phyloP scores from a whole-genome alignment of 2,888 invertebrate genomes.

The Dione vanillae region DNA sequence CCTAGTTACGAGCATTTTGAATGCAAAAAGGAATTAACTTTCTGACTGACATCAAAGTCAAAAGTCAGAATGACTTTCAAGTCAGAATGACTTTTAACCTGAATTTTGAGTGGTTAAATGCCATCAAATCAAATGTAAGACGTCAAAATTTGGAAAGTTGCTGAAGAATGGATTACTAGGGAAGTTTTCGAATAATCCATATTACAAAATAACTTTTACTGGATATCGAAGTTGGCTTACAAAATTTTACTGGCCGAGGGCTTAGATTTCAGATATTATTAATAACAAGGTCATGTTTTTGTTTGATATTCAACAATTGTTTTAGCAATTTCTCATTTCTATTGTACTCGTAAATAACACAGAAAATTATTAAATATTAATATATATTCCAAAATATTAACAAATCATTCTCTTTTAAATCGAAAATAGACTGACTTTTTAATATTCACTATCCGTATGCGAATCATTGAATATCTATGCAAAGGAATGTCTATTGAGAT shows the following conservation, averaged over 20 bases:
- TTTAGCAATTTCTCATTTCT: not conserved
- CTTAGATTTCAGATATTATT: constrained; percentile 25
- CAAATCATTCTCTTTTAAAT: no score
- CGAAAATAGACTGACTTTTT: no score
- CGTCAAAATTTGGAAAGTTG: constrained; percentile 22
- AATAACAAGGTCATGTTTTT: constrained; percentile 20
- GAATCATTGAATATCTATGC: no score
- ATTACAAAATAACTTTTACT: constrained; percentile 31
- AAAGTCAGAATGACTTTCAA: no score
- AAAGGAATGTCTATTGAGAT: no score
- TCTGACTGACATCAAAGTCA: constrained; percentile 28
- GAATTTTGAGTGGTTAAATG: constrained; percentile 32
- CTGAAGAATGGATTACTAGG: constrained; percentile 23
- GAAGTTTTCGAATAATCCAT: constrained; percentile 23
- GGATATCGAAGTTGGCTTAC: constrained; percentile 20
- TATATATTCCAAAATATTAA: no score
- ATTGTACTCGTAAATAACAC: no score
- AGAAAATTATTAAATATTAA: no score
- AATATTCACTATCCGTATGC: no score
- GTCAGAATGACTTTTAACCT: constrained; percentile 28
- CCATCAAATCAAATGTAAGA: constrained; percentile 30
- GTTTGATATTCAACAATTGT: not conserved
- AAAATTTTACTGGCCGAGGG: constrained; percentile 22
- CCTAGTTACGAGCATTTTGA: constrained; percentile 19
- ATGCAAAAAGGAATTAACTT: constrained; percentile 25